Evolutionary conservation across 2,888 invertebrate genomes (phyloP), one percentile per base, ranked within the genome.

Genomic region (Desoria tigrina): DNA sequence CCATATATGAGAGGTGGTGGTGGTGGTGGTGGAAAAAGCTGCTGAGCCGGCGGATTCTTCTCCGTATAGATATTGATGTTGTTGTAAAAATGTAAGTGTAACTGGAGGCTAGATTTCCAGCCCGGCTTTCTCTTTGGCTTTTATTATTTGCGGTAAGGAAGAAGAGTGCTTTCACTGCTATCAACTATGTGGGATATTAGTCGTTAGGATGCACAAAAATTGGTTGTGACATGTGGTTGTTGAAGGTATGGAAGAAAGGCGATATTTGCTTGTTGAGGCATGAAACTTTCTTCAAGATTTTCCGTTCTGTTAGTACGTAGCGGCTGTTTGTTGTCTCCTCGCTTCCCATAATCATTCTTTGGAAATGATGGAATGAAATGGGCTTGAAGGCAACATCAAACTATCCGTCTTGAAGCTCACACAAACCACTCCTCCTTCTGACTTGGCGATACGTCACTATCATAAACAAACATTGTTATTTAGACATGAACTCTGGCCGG

Each of bases 351-450:
- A 32, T 32, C 32, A 32, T 32, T 32, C 32, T 32, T 32, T 32
- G 32, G 11, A 32, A 32, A 32, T 32, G 6, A 4, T 32, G 11
- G 32, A 32, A 32, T 32, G 32, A 45, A 45, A 45, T 45, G 16
- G 21, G 45, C 6, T 45, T 45, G 45, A 45, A 45, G 45, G 45
- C 21, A 45, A 45, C 55, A 55, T 11, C 55, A 55, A 55, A 55
- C 27, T 14, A n/a, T n/a, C 32, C 14, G 28, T 28, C 7, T 55
- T 27, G 21, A 21, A 56, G 37, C 53, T 76, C 66, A 76, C 65
- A 76, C 76, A 69, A 76, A 76, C 76, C 76, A 76, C 72, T 76
- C 76, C 68, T 76, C 76, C 64, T 76, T 76, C 65, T 76, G 76
- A 74, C 73, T 76, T 42, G 76, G 76, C 65, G 76, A 76, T 64